Percentiles rank a stretch among this genome's conserved stretches.
Evolutionary conservation across 2,888 invertebrate species (phyloP).

Genomic region (Rotaria sp.): DNA sequence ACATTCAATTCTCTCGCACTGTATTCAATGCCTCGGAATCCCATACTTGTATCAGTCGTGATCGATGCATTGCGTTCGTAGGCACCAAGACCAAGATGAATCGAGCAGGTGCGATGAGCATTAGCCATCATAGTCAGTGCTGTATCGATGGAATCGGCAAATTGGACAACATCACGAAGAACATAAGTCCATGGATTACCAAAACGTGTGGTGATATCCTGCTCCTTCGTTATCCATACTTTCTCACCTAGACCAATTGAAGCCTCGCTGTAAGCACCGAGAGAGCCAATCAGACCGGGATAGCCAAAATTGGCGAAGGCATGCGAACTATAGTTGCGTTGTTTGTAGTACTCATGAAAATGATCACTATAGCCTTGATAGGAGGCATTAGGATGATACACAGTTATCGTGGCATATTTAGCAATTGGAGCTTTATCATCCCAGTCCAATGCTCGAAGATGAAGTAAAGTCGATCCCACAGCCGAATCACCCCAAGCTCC

Average conservation of each 20-base stretch:
- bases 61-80: not conserved
- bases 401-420: not conserved
- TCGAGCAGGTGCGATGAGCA: not conserved
- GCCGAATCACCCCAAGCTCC: not conserved
- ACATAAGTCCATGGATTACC: slow-evolving; percentile 22
- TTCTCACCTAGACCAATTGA: not conserved
- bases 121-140: not conserved
- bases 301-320: not conserved
- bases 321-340: not conserved
- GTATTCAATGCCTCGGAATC: not conserved
- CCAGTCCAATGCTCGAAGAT: slow-evolving; percentile 7
- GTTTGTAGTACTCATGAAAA: not conserved
- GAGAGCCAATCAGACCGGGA: not conserved
- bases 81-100: not conserved
- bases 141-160: not conserved
- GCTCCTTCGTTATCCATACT: not conserved
- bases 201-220: not conserved
- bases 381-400: not conserved
- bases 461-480: not conserved
- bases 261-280: not conserved
- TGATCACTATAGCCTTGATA: not conserved
- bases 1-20: slow-evolving; percentile 11
- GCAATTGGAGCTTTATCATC: not conserved
- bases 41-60: not conserved
- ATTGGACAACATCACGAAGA: not conserved